Base-by-base conservation (phyloP, 2,797 vertebrate genomes). In the Enteromius paludinosus region DNA sequence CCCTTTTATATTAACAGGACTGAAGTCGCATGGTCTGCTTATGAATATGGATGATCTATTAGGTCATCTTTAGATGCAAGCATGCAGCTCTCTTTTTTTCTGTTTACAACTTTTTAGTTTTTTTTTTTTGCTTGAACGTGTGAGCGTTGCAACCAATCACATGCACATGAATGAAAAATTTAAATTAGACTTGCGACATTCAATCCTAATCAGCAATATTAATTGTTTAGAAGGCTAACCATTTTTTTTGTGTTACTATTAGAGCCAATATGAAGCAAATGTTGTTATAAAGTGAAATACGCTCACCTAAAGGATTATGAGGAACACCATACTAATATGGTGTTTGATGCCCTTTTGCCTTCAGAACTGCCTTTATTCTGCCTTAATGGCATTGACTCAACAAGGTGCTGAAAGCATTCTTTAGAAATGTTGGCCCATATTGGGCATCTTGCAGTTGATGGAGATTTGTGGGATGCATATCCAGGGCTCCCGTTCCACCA, bases 1-100 rank as follows among this genome's bases (percentile, higher is more conserved):
- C 74, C 49, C 78, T 84, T 82, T 88, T n/a, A 85, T 71, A 88
- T 80, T 62, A 33, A 78, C 15, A 6, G 33, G 2, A 59, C 4
- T 12, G 47, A 52, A 80, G 74, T 59, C 43, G 54, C 56, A 35
- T 59, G 23, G 8, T 30, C 28, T 35, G 11, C 30, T 25, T 74
- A 66, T 82, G 84, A 87, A 86, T 80, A 83, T 79, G 78, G 77
- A 86, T 64, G 30, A 45, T 87, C 82, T 79, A 78, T 83, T 82
- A 80, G 81, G 78, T 62, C 30, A 64, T 65, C 43, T 33, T 35
- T 56, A 17, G n/a, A 38, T 33, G 28, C 0, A 28, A 25, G 15
- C 11, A 15, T 61, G n/a, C 52, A 33, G 49, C 49, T 41, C 52
- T 38, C 18, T 25, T 15, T 41, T 61, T 25, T 25, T 1, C n/a